These are phyloP conservation scores for Toxonevra muliebris DNA, from an alignment of 2,888 invertebrate species.

Conservation along the genomic window DNA sequence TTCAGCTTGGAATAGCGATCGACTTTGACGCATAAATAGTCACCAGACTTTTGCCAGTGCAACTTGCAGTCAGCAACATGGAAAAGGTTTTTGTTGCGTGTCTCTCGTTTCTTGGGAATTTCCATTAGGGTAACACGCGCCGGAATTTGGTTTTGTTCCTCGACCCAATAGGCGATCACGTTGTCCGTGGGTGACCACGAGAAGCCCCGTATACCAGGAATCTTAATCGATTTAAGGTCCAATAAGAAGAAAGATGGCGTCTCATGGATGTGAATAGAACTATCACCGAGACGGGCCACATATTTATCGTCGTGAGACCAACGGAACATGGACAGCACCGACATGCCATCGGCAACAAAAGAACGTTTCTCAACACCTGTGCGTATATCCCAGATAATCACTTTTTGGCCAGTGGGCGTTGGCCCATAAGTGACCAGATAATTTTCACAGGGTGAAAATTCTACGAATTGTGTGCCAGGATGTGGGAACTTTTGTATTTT, in stretches of 20 bases:
- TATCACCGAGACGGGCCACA: conserved; percentile 87
- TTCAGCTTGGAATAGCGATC: conserved; percentile 89
- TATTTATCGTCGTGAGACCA: conserved; percentile 97
- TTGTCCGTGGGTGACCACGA: conserved; percentile 99
- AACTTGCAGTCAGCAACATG: conserved; percentile 98
- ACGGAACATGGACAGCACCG: conserved; percentile 93
- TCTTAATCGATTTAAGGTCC: conserved; percentile 94
- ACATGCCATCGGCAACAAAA: conserved; percentile 85
- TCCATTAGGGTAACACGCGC: conserved; percentile 93
- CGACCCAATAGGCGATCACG: conserved; percentile 96
- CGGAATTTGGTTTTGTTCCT: conserved; percentile 96
- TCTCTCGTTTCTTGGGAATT: conserved; percentile 88
- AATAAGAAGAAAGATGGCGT: conserved; percentile 94
- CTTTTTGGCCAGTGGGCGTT: conserved; percentile 78
- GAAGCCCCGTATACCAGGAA: conserved; percentile 90
- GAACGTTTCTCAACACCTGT: conserved; percentile 93
- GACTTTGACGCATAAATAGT: conserved; percentile 95
- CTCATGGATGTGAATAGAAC: conserved; percentile 91
- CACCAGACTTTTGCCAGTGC: conserved; percentile 98
- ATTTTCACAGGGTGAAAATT: conserved; percentile 97
- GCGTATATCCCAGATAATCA: conserved; percentile 96
- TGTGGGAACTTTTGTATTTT: conserved; percentile 94
- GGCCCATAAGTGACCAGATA: conserved; percentile 96
- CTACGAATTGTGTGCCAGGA: conserved; percentile 90
- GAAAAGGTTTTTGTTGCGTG: conserved; percentile 94